Percentiles rank a stretch among this genome's conserved stretches.
phyloP scores from a whole-genome alignment of 37 sponge, comb jelly and placozoan genomes.

The Oscarella lobularis region DNA sequence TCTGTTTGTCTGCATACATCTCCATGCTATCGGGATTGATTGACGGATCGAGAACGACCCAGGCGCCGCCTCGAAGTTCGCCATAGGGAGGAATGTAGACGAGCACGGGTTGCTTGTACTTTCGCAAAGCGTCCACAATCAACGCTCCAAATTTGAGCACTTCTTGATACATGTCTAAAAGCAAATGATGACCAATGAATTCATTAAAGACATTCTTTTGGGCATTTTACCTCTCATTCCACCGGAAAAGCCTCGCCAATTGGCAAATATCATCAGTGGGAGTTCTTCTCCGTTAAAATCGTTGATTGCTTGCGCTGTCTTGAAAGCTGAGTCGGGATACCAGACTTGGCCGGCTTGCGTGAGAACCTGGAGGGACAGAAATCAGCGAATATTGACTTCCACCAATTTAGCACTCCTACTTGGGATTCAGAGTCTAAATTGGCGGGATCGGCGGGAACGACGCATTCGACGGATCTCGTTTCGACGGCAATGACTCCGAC shows the following conservation, averaged over 20 bases:
- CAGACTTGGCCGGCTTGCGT: slow-evolving; percentile 96
- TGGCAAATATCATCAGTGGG: slow-evolving; percentile 93
- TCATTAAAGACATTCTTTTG: background rate
- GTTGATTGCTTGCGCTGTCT: slow-evolving; percentile 93
- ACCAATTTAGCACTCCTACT: too few relatives aligned
- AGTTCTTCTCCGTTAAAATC: slow-evolving; percentile 86
- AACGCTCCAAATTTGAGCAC: slow-evolving; percentile 93
- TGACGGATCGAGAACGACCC: slow-evolving; percentile 97
- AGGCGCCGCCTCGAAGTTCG: slow-evolving; percentile 96
- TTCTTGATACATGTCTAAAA: slow-evolving; percentile 90
- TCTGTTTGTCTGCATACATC: slow-evolving; percentile 88
- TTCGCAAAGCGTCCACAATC: slow-evolving; percentile 88
- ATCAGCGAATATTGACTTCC: background rate
- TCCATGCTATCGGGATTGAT: slow-evolving; percentile 93
- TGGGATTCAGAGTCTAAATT: slow-evolving; percentile 77
- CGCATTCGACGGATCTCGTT: slow-evolving; percentile 72
- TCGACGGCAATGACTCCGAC: slow-evolving; percentile 96
- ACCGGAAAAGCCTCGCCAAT: slow-evolving; percentile 98
- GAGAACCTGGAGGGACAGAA: slow-evolving; percentile 23
- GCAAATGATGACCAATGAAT: too few relatives aligned
- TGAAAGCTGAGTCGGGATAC: slow-evolving; percentile 98
- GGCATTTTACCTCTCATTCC: slow-evolving; percentile 99
- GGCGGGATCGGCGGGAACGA: slow-evolving; percentile 92
- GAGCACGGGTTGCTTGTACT: slow-evolving; percentile 71
- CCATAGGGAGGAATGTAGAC: slow-evolving; percentile 94